phyloP scores from a whole-genome alignment of 2,888 invertebrate genomes.

The Gymnosoma rotundatum region DNA sequence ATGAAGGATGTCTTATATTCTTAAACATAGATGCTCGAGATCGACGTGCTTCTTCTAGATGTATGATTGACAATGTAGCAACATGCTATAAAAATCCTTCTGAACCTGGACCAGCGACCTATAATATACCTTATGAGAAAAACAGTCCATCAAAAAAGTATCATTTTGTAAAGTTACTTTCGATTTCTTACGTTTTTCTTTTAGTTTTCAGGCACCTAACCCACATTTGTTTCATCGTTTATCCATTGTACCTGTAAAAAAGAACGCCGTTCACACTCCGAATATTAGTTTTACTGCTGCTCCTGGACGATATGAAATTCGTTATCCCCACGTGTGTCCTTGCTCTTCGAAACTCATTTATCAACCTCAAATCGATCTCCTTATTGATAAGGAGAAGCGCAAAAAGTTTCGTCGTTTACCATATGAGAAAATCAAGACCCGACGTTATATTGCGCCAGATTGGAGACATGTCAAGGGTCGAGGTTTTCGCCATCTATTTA shows the following conservation, averaged over 20 bases:
- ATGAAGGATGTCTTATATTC: background rate
- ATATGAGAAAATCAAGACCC: constrained; percentile 70
- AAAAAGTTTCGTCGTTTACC: constrained; percentile 76
- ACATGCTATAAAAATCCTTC: constrained; percentile 75
- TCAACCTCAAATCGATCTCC: constrained; percentile 73
- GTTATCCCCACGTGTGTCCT: constrained; percentile 73
- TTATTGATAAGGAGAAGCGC: constrained; percentile 76
- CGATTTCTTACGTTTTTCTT: constrained; percentile 53
- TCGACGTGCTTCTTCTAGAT: constrained; percentile 72
- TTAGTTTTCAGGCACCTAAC: constrained; percentile 28
- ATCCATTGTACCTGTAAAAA: constrained; percentile 74
- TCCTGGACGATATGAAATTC: constrained; percentile 77
- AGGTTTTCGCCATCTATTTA: constrained; percentile 75
- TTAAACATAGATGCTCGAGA: constrained; percentile 75
- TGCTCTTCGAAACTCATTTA: constrained; percentile 71
- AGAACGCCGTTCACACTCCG: constrained; percentile 32
- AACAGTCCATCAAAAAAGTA: background rate
- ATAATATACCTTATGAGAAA: constrained; percentile 59
- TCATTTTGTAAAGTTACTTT: constrained; percentile 15
- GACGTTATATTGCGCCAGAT: constrained; percentile 71
- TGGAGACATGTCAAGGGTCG: constrained; percentile 77
- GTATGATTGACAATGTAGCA: constrained; percentile 73
- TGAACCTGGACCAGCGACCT: constrained; percentile 76
- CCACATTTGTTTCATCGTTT: constrained; percentile 52
- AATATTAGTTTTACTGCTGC: constrained; percentile 75